Conservation (phyloP, 2,888 invertebrate genomes). For the Didymodactylos carnosus region DNA sequence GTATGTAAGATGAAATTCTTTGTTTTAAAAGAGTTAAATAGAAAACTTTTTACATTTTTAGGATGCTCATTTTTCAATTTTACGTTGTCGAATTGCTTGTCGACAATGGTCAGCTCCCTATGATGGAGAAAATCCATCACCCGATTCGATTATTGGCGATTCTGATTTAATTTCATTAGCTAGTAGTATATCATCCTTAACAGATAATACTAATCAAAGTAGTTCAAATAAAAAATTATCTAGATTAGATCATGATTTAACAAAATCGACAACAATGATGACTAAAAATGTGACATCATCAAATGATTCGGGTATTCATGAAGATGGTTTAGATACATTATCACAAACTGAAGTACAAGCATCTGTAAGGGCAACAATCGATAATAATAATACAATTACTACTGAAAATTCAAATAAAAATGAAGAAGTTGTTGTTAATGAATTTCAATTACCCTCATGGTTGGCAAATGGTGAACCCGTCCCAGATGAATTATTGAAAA, state of each 20-base stretch:
- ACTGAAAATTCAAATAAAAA: no score
- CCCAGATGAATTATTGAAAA: neutral
- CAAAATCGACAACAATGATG: no score
- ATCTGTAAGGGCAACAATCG: no score
- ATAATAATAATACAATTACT: neutral
- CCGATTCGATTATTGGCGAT: slow-evolving; percentile 19
- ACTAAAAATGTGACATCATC: neutral
- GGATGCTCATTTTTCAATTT: slow-evolving; percentile 59
- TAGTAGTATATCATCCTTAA: slow-evolving; percentile 21
- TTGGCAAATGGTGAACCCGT: neutral
- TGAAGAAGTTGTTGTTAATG: no score
- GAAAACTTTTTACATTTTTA: slow-evolving; percentile 47
- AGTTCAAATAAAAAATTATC: neutral
- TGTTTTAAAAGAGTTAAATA: slow-evolving; percentile 27
- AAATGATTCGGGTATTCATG: neutral
- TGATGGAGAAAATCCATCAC: slow-evolving; percentile 42
- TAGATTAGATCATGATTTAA: no score
- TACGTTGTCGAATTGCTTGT: slow-evolving; percentile 53
- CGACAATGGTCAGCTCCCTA: slow-evolving; percentile 58
- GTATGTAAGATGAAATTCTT: no score
- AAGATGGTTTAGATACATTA: neutral
- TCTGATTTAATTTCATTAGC: slow-evolving; percentile 19
- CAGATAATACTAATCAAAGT: slow-evolving; percentile 1
- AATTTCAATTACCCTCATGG: neutral
- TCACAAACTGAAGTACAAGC: neutral